Evolutionary conservation across 2,797 vertebrate species (phyloP).

Genomic region (Choloepus didactylus): DNA sequence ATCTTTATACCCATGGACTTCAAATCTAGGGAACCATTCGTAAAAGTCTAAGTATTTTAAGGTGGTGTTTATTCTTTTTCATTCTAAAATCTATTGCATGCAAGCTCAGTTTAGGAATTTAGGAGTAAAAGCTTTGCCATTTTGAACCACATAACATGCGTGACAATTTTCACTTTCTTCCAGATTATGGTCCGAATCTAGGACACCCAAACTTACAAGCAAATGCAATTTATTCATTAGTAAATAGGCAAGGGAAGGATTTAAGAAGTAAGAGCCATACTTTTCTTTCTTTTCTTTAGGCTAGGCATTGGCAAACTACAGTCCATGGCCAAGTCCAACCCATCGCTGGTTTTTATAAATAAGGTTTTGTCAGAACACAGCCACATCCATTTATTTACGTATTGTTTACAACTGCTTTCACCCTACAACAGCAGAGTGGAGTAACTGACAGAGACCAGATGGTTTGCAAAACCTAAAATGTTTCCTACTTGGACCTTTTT

Average conservation of each 20-base stretch:
- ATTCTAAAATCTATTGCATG: background rate
- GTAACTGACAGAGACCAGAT: too few species aligned
- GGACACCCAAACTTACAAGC: background rate
- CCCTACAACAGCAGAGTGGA: too few species aligned
- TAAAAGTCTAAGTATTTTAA: background rate
- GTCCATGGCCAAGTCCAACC: too few species aligned
- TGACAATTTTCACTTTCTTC: background rate
- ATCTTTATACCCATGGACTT: background rate
- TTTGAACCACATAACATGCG: background rate
- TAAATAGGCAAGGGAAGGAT: background rate
- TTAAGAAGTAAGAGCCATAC: background rate
- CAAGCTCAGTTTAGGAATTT: background rate
- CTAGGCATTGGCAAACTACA: background rate
- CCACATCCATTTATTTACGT: too few species aligned
- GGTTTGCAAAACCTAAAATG: background rate
- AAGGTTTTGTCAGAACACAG: too few species aligned
- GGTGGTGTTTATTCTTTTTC: background rate
- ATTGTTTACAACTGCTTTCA: too few species aligned
- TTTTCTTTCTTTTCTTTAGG: background rate
- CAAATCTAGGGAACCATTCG: background rate
- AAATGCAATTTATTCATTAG: background rate
- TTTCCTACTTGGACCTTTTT: background rate
- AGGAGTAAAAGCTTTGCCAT: background rate
- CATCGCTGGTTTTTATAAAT: too few species aligned
- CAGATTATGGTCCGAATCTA: background rate